phyloP scores from a whole-genome alignment of 2,113 vertebrate genomes.

The Spheniscus mendiculus region DNA sequence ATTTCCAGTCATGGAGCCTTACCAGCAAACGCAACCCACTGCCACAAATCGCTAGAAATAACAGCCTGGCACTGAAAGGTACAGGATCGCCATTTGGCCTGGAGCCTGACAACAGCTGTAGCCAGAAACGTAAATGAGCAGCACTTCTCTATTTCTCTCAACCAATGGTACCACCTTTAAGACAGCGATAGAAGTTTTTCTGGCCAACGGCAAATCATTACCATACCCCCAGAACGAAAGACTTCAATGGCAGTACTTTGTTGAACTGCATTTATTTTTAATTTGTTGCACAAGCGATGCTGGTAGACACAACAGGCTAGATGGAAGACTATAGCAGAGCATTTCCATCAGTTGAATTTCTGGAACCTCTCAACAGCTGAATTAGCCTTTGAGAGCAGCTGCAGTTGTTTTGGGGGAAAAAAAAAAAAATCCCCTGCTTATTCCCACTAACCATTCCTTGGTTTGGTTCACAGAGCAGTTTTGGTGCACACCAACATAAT shows the following conservation, averaged over 20 bases:
- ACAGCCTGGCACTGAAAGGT: neutral
- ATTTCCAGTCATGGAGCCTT: neutral
- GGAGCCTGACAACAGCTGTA: neutral
- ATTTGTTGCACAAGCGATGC: neutral
- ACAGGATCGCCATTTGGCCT: neutral
- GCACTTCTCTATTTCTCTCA: neutral
- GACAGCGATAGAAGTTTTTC: rapidly evolving
- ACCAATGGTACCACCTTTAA: neutral
- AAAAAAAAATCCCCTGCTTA: neutral
- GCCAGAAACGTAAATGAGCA: neutral
- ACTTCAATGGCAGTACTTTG: neutral
- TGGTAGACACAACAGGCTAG: neutral
- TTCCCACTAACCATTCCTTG: neutral
- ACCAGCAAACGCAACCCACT: neutral
- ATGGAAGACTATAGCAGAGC: neutral
- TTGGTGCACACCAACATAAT: neutral
- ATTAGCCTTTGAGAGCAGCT: neutral
- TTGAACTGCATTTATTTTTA: neutral
- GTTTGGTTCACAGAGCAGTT: neutral
- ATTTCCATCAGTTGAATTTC: neutral
- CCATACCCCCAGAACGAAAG: neutral
- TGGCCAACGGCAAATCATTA: neutral
- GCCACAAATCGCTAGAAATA: neutral
- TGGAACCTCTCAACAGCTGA: neutral
- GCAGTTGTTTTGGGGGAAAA: neutral